Percentiles rank a stretch among this genome's conserved stretches.
phyloP scores from a whole-genome alignment of 2,888 invertebrate genomes.

The Watsonalla binaria region DNA sequence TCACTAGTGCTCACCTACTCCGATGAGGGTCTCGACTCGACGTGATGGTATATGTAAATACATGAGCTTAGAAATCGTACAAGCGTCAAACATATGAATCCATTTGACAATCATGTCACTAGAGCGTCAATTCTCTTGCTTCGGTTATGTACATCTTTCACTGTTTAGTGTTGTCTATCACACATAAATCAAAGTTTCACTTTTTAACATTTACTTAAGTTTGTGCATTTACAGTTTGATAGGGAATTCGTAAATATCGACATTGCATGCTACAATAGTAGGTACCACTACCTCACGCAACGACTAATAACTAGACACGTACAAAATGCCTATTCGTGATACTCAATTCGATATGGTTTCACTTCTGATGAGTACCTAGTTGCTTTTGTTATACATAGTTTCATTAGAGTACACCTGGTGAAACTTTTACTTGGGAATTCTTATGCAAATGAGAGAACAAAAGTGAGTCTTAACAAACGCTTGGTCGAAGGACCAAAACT shows the following conservation, averaged over 20 bases:
- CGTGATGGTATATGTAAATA: no score
- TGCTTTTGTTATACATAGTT: slow-evolving; percentile 3
- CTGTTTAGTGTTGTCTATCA: slow-evolving; percentile 3
- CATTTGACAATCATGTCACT: background rate
- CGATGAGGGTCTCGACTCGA: no score
- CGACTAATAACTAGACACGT: slow-evolving; percentile 54
- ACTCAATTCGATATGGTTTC: slow-evolving; percentile 71
- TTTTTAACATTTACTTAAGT: slow-evolving; percentile 17
- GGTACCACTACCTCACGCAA: slow-evolving; percentile 52
- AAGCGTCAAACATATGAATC: background rate
- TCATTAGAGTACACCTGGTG: slow-evolving; percentile 2
- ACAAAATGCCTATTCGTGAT: slow-evolving; percentile 59
- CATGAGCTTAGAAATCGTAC: no score
- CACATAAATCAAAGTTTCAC: slow-evolving; percentile 19
- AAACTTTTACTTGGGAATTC: slow-evolving; percentile 15
- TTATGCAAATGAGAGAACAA: slow-evolving; percentile 7
- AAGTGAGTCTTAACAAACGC: background rate
- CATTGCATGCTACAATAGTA: slow-evolving; percentile 57
- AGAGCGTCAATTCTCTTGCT: background rate
- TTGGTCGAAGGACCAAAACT: background rate
- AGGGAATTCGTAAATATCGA: slow-evolving; percentile 26
- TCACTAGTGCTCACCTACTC: no score
- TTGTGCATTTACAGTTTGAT: slow-evolving; percentile 13
- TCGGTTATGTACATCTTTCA: background rate
- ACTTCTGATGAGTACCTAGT: slow-evolving; percentile 50